phyloP scores from a whole-genome alignment of 2,888 invertebrate species.

The Platycheirus albimanus region DNA sequence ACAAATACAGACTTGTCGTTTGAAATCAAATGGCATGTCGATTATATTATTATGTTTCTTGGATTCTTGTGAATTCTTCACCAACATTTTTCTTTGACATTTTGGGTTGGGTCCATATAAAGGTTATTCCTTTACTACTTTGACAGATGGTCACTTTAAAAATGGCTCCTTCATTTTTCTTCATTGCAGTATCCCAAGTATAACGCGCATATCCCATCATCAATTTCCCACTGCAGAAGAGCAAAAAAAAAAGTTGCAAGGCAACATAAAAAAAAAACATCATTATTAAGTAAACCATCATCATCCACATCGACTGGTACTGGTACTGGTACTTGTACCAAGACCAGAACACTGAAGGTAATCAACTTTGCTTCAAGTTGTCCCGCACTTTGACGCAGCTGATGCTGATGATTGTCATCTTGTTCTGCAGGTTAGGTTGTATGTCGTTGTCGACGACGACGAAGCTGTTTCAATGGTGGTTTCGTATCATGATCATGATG shows the following conservation, averaged over 20 bases:
- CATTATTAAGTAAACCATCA: constrained; percentile 44
- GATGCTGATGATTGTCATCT: constrained; percentile 54
- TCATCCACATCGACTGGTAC: constrained; percentile 8
- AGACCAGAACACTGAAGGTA: constrained; percentile 48
- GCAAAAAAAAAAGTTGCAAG: constrained; percentile 1
- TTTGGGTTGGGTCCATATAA: constrained; percentile 2
- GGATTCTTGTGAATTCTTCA: background rate
- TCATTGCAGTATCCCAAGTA: background rate
- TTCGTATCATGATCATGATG: constrained; percentile 47
- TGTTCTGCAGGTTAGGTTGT: constrained; percentile 42
- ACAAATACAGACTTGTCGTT: constrained; percentile 19
- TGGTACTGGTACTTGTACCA: constrained; percentile 9
- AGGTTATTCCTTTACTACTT: constrained; percentile 15
- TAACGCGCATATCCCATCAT: constrained; percentile 32
- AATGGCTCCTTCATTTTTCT: background rate
- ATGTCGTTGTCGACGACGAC: background rate
- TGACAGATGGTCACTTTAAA: constrained; percentile 33
- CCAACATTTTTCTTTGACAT: background rate
- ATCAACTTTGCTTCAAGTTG: constrained; percentile 50
- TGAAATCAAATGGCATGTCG: constrained; percentile 18
- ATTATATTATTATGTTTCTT: background rate
- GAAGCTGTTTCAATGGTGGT: constrained; percentile 23
- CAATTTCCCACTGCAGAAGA: constrained; percentile 28
- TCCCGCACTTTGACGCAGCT: constrained; percentile 51
- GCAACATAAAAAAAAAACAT: constrained; percentile 10